Evolutionary conservation across 2,888 invertebrate genomes (phyloP), one percentile per base, ranked within the genome.

Genomic region (Agriopis aurantiaria): DNA sequence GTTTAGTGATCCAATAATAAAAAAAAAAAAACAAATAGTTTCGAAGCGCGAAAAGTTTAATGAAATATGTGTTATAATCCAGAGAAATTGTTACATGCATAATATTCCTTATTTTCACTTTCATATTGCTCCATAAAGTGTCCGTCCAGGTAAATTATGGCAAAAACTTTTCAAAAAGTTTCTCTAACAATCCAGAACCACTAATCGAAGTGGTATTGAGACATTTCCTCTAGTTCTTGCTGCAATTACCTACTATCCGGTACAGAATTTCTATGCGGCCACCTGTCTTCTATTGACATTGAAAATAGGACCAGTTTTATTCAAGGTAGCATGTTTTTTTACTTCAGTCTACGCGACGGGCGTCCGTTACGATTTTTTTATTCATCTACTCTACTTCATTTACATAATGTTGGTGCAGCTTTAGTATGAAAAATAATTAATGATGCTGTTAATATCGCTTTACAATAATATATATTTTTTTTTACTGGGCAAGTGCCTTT

Each of bases 241-340:
- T 71, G 33, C 69, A 73, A 76, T 74, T 73, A 69, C 68, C 62
- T 51, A 52, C 64, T 64, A 70, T 75, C 78, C 73, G 78, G 74
- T 71, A 71, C 68, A 71, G 58, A 68, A 71, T 76, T 73, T 73
- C 74, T 76, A 73, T 46, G 55, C 66, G 63, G 61, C 67, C 65
- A 67, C 72, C 68, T 70, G 66, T 73, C 72, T 69, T 71, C 67
- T 73, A 75, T 73, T 75, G 75, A 74, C 74, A 75, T 75, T 77
- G 72, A 74, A 71, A 72, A 73, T 67, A 56, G 68, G 69, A 75
- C 74, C 71, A 72, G 75, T 77, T 77, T 69, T 55, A 60, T 73
- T 69, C 74, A 74, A 77, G 75, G 75, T 71, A 60, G 65, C 65
- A 60, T 65, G 72, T 61, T 69, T 75, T 71, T 72, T 75, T 69